These are phyloP conservation scores for Ramphastos sulfuratus DNA, from an alignment of 2,113 vertebrate genomes.

Conservation along the genomic window DNA sequence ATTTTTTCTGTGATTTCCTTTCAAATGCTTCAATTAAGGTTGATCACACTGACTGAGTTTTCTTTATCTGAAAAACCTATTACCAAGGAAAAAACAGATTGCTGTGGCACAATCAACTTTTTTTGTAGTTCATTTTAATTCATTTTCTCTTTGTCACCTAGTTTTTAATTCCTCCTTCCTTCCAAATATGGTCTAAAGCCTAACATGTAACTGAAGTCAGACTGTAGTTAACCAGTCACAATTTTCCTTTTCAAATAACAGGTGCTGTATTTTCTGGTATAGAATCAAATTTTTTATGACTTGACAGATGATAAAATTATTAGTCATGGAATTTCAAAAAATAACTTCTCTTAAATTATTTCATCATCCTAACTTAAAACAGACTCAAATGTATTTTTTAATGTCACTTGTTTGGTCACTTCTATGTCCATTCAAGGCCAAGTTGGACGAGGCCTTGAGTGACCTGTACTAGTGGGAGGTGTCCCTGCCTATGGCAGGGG, in stretches of 20 bases:
- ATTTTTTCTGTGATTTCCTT: neutral
- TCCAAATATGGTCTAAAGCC: neutral
- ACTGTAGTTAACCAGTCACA: neutral
- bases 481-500: no score
- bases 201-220: neutral
- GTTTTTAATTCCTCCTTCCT: neutral
- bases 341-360: neutral
- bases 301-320: neutral
- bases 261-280: neutral
- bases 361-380: neutral
- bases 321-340: neutral
- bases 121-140: neutral
- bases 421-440: neutral
- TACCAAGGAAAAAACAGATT: neutral
- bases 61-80: neutral
- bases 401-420: neutral
- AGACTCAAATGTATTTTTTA: neutral
- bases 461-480: no score
- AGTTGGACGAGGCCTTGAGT: no score
- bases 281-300: neutral
- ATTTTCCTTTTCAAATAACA: neutral
- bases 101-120: neutral
- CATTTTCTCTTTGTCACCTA: neutral
- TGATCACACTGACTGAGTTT: neutral
- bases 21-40: neutral